Evolutionary conservation across 1,140 invertebrate species (phyloP).

Genomic region (Drosophila asahinai): DNA sequence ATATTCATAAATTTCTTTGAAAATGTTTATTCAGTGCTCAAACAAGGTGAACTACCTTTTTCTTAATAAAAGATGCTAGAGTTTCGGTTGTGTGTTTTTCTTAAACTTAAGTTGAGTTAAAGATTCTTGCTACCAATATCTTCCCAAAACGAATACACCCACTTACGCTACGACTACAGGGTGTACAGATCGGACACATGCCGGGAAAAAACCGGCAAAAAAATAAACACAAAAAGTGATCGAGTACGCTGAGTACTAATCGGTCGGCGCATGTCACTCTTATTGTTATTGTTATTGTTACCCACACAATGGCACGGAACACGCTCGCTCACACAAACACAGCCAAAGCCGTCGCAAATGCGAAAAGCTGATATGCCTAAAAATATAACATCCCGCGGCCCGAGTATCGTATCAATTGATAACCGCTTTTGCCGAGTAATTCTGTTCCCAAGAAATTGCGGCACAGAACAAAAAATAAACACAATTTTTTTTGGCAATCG

Average conservation of each 20-base stretch:
- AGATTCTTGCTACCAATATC: neutral
- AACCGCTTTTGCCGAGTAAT: constrained; percentile 44
- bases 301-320: constrained; percentile 20
- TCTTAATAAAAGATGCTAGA: too few relatives aligned
- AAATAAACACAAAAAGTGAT: constrained; percentile 14
- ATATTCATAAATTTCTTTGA: too few relatives aligned
- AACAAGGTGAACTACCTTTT: too few relatives aligned
- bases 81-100: too few relatives aligned
- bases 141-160: neutral
- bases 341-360: constrained; percentile 14
- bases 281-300: constrained; percentile 64
- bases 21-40: too few relatives aligned
- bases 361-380: constrained; percentile 58
- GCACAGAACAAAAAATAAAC: constrained; percentile 5
- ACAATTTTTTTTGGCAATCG: constrained; percentile 33
- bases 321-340: constrained; percentile 4
- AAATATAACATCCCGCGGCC: constrained; percentile 50
- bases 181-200: constrained; percentile 31
- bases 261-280: constrained; percentile 47
- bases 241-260: constrained; percentile 25
- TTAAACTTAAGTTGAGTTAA: too few relatives aligned
- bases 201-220: constrained; percentile 53
- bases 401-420: constrained; percentile 66
- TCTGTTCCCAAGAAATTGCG: constrained; percentile 18
- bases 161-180: neutral